Conservation (phyloP, 2,888 invertebrate genomes). For the Spodoptera exigua region DNA sequence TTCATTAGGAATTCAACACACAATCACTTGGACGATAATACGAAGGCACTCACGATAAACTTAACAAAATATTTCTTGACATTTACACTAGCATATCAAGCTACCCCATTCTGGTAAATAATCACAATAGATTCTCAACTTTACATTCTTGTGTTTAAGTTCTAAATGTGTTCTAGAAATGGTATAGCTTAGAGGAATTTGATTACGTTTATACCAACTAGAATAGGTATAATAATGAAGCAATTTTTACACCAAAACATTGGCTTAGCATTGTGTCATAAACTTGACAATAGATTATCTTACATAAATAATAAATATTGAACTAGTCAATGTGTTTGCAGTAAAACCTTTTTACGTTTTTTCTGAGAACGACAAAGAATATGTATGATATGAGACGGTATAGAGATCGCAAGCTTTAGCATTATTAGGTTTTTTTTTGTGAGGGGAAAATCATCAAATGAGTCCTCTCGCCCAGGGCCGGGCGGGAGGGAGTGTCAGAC, state of each 20-base stretch:
- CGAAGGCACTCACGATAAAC: slow-evolving; percentile 28
- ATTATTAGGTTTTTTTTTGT: no score
- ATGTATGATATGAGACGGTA: slow-evolving; percentile 1
- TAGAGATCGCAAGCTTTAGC: no score
- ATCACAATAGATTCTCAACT: no score
- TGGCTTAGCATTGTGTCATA: slow-evolving; percentile 44
- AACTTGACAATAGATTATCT: slow-evolving; percentile 57
- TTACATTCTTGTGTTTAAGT: no score
- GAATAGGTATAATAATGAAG: slow-evolving; percentile 26
- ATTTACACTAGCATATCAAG: no score
- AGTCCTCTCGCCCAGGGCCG: no score
- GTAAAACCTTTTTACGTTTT: slow-evolving; percentile 47
- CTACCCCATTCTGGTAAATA: no score
- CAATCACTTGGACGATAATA: slow-evolving; percentile 15
- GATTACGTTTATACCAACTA: no score
- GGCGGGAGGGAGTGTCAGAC: no score
- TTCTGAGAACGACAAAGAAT: slow-evolving; percentile 50
- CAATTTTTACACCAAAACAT: slow-evolving; percentile 38
- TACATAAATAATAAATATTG: slow-evolving; percentile 55
- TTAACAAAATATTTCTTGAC: slow-evolving; percentile 3
- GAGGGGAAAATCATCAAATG: no score
- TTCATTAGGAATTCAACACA: slow-evolving; percentile 28
- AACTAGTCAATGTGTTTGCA: slow-evolving; percentile 48
- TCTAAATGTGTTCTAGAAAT: no score
- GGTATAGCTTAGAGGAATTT: no score